Base-by-base conservation (phyloP, 2,797 vertebrate species). In the Rousettus madagascariensis region DNA sequence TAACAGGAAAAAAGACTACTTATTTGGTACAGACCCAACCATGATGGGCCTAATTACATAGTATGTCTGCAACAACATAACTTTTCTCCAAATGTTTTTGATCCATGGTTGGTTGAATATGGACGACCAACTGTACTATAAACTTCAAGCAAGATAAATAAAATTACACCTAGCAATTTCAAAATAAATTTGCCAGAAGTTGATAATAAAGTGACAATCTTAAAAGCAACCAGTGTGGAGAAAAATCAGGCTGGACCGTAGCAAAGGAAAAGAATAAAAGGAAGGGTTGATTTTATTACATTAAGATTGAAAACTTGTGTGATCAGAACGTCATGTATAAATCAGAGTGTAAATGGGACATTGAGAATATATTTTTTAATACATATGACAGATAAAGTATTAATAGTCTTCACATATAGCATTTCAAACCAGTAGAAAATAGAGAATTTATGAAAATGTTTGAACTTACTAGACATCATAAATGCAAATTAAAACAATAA, bases 101-200 rank as follows among this genome's bases (percentile, higher is more conserved):
- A 49, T 65, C 26, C 41, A 17, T 8, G 24, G 24, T 41, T 57
- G 75, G 22, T 36, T 57, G 36, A 55, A 55, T 24, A 15, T 46
- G 79, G 59, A 15, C 20, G 41, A 30, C 20, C 49, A 20, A 9
- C 41, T 16, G 2, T 15, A 75, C 8, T 38, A 5, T 49, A 49
- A 84, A 86, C n/a, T 77, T 90, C 28, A 74, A n/a, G 17, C 33
- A 59, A 91, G 63, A 33, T 36, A 69, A 61, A 80, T 69, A 86
- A 75, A 93, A 68, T 26, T 36, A 69, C 6, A 72, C 22, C 11
- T 13, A 43, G 41, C 24, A 46, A 69, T 8, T 65, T 93, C 46
- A 86, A 91, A 90, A 92, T 94, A 96, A 83, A 85, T 93, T 87
- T 86, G 22, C 38, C 55, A 43, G 53, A 55, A 83, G 49, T 91